A percentile compares a stretch with the other conserved stretches of the same genome.
These are phyloP conservation scores for Platysteira castanea DNA, from an alignment of 2,113 vertebrate species.

Conservation along the genomic window DNA sequence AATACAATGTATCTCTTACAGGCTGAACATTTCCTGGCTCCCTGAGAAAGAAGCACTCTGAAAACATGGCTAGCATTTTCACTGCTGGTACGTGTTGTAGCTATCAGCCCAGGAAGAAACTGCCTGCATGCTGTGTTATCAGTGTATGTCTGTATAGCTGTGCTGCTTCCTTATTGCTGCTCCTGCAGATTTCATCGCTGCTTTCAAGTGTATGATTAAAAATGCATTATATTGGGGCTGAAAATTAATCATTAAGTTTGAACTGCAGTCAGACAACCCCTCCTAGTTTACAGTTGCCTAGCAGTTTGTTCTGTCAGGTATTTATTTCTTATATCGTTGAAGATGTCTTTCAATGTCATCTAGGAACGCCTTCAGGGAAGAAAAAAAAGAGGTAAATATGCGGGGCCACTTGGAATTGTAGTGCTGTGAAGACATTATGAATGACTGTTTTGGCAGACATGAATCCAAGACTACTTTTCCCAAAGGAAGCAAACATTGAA, in stretches of 20 bases:
- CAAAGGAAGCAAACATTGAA: slow-evolving; percentile 6
- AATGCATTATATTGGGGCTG: not conserved
- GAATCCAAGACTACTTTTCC: not conserved
- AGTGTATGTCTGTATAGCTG: not conserved
- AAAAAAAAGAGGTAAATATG: not conserved
- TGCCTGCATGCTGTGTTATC: not conserved
- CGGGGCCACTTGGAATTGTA: not conserved
- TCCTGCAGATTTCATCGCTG: not conserved
- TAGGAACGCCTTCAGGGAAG: not conserved
- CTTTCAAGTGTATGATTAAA: slow-evolving; percentile 2
- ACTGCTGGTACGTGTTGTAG: not conserved
- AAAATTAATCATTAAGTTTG: slow-evolving; percentile 13
- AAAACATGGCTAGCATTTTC: not conserved
- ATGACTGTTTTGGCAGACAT: not conserved
- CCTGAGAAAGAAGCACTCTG: not conserved
- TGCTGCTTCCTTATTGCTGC: slow-evolving; percentile 23
- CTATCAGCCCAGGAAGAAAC: not conserved
- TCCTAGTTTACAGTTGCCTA: not conserved
- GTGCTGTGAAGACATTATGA: not conserved
- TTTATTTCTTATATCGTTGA: not conserved
- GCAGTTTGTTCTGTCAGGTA: not conserved
- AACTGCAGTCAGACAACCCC: not conserved
- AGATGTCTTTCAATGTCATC: not conserved
- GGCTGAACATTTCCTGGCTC: not conserved
- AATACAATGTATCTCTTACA: not conserved